phyloP scores from a whole-genome alignment of 2,797 vertebrate species.

The Phalloptychus januarius region DNA sequence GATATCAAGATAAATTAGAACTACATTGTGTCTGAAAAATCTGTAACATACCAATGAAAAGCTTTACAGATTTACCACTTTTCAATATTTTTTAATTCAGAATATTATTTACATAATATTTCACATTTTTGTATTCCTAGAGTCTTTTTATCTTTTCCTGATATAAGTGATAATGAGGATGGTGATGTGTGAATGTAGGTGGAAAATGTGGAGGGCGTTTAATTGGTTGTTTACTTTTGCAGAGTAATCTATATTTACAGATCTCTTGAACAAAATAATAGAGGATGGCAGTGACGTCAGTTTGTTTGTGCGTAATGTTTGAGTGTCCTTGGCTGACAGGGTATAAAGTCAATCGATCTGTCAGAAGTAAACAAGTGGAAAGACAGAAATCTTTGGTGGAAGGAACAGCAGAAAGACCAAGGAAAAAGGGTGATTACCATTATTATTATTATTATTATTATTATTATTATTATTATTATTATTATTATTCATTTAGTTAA shows the following conservation, averaged over 20 bases:
- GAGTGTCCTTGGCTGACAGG: conserved; percentile 12
- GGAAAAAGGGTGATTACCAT: conserved; percentile 1
- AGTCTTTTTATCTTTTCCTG: background rate
- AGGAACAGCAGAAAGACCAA: background rate
- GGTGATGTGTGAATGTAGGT: background rate
- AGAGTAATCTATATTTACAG: background rate
- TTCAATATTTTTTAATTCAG: too few species aligned
- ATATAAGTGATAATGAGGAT: background rate
- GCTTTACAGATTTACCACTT: too few species aligned
- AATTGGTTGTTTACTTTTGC: background rate
- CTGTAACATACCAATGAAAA: background rate
- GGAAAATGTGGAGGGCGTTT: background rate
- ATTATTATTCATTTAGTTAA: too few species aligned
- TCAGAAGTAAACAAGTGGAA: background rate
- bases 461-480: conserved; percentile 8
- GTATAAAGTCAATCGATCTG: conserved; percentile 20
- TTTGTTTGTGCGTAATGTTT: conserved; percentile 2
- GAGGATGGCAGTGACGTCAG: conserved; percentile 9
- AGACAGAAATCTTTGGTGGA: conserved; percentile 4
- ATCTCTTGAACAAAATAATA: background rate
- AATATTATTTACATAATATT: background rate
- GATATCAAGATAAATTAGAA: background rate
- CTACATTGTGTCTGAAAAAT: background rate
- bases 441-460: background rate
- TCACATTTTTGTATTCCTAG: background rate